Percentiles rank a stretch among this genome's conserved stretches.
These are phyloP conservation scores for Osmoderma eremita DNA, from an alignment of 2,888 invertebrate species.

Conservation along the genomic window DNA sequence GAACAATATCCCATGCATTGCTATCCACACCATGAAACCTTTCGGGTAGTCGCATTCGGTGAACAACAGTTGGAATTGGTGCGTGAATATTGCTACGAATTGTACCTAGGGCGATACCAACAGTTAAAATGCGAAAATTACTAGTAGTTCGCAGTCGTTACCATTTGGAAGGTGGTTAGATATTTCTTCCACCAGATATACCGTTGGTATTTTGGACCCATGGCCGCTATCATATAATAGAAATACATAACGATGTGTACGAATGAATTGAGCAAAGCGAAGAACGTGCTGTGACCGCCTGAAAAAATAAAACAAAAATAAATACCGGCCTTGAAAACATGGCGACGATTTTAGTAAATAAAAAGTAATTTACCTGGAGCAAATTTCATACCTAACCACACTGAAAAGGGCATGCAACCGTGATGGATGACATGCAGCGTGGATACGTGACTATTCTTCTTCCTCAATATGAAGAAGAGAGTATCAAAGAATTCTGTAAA, in stretches of 20 bases:
- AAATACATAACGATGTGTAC: conserved; percentile 98
- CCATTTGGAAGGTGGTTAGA: conserved; percentile 95
- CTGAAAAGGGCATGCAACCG: conserved; percentile 94
- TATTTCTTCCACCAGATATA: conserved; percentile 99
- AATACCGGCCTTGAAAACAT: too few relatives aligned
- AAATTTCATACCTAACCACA: conserved; percentile 95
- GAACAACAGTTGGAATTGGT: conserved; percentile 91
- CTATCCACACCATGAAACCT: conserved; percentile 93
- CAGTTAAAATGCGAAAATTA: neutral
- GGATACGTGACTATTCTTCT: conserved; percentile 91
- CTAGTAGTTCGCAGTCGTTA: conserved; percentile 61
- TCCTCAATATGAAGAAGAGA: conserved; percentile 92
- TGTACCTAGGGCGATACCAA: conserved; percentile 74
- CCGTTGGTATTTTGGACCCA: conserved; percentile 93
- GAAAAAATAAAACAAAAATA: conserved; percentile 50
- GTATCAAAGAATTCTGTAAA: conserved; percentile 95
- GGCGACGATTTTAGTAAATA: too few relatives aligned
- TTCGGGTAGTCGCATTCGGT: conserved; percentile 92
- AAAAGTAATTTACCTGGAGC: conserved; percentile 76
- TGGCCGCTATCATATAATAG: conserved; percentile 94
- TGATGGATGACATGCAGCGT: conserved; percentile 95
- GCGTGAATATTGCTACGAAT: conserved; percentile 90
- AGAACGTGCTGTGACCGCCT: conserved; percentile 98
- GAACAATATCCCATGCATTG: conserved; percentile 93
- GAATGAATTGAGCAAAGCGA: conserved; percentile 91